Percentiles rank a stretch among this genome's conserved stretches.
These are phyloP conservation scores for Drosophila picticornis DNA, from an alignment of 2,888 invertebrate genomes.

Conservation along the genomic window DNA sequence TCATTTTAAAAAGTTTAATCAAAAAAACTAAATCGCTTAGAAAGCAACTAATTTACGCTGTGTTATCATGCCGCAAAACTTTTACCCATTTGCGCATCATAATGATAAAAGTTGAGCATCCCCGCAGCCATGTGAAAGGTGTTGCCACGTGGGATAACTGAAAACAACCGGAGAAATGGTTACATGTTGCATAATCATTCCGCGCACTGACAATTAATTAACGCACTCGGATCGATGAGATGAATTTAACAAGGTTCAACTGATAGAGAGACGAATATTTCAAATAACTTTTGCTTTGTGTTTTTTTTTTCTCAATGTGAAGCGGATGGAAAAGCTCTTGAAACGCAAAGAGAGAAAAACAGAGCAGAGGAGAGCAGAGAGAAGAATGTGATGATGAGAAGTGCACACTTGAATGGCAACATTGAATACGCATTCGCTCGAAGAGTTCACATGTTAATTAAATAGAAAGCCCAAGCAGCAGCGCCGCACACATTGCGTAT, in stretches of 20 bases:
- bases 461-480: constrained; percentile 67
- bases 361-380: not conserved
- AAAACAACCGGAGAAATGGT: not conserved
- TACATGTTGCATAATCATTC: constrained; percentile 32
- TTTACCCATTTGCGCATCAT: constrained; percentile 76
- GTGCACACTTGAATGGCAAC: constrained; percentile 55
- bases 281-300: constrained; percentile 20
- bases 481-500: constrained; percentile 50
- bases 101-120: constrained; percentile 76
- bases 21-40: constrained; percentile 78
- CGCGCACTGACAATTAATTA: constrained; percentile 44
- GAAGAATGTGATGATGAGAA: constrained; percentile 5
- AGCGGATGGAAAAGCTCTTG: not conserved
- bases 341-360: constrained; percentile 16
- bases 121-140: constrained; percentile 52
- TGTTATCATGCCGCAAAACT: constrained; percentile 58
- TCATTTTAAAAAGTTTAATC: constrained; percentile 75
- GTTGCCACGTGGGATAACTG: constrained; percentile 5
- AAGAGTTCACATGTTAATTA: constrained; percentile 73
- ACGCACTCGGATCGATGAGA: constrained; percentile 16
- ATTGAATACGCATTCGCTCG: constrained; percentile 57
- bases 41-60: constrained; percentile 74
- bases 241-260: constrained; percentile 29
- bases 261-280: constrained; percentile 4
- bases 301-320: constrained; percentile 3